phyloP scores from a whole-genome alignment of 1,140 invertebrate species.

The Pogonognathellus flavescens region DNA sequence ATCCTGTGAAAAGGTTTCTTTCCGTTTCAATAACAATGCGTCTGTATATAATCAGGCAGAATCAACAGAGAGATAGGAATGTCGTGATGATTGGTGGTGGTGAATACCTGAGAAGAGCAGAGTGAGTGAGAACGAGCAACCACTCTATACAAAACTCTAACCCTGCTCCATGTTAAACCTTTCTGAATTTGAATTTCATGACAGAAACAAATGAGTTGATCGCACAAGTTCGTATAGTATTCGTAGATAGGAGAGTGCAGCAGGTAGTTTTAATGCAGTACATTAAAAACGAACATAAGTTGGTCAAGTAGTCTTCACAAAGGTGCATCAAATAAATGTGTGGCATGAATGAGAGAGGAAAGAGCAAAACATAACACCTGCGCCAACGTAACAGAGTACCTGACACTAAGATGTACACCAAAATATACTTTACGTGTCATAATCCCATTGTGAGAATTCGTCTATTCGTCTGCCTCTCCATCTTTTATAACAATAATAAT shows the following conservation, averaged over 20 bases:
- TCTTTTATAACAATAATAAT: not conserved
- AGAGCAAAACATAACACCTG: not conserved
- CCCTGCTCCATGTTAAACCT: not conserved
- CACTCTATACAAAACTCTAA: too few species aligned
- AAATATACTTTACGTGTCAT: conserved; percentile 44
- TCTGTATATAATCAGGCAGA: too few species aligned
- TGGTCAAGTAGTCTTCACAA: conserved; percentile 25
- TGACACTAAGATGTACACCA: conserved; percentile 34
- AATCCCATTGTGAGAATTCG: conserved; percentile 48
- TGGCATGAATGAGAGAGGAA: not conserved
- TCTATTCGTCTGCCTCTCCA: conserved; percentile 1
- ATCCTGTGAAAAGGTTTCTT: conserved; percentile 39
- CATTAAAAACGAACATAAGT: not conserved
- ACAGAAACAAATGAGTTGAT: conserved; percentile 46
- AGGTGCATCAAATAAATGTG: conserved; percentile 13
- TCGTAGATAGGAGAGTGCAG: not conserved
- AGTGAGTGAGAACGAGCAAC: too few species aligned
- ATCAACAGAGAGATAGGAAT: too few species aligned
- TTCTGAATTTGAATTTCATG: not conserved
- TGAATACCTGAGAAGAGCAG: too few species aligned
- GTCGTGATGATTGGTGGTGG: too few species aligned
- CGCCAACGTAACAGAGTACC: not conserved
- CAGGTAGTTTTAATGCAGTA: conserved; percentile 21
- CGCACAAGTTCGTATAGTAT: not conserved
- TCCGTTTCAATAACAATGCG: conserved; percentile 8